Base-by-base conservation (phyloP, 1,140 invertebrate species). In the Meloidogyne chitwoodi region DNA sequence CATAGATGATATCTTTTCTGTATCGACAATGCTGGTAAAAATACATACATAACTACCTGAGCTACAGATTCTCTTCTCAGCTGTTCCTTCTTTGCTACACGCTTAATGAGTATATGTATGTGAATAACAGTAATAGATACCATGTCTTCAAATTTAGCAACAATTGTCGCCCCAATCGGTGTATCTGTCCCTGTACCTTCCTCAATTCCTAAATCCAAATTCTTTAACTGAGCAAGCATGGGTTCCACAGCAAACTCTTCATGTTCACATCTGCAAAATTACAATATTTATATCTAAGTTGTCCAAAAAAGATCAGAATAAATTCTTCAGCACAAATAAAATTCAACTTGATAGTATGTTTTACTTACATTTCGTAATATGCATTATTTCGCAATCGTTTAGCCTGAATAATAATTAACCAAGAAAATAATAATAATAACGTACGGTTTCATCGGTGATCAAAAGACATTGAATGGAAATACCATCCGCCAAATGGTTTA, bases 131-230 rank as follows among this genome's bases (percentile, higher is more conserved):
- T 19, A 11, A n/a, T 80, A 70, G 71, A 8, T 41, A 80, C 84
- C 84, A 86, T 86, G 62, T 86, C 84, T 61, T 86, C 84, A 77
- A 86, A 86, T 68, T 86, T 86, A 12, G 85, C 83, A n/a, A 79
- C 76, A 69, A 78, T 27, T 44, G 48, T 75, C 4, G 31, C 22
- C 14, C 78, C 44, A 61, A 26, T 61, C 19, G 44, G 44, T 48
- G 19, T 24, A 16, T 16, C 77, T 26, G 14, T n/a, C 26, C 76
- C 65, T 12, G 44, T 1, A 67, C 73, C 38, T 11, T 38, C 41
- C 63, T n/a, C 68, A 26, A 48, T 44, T 56, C 34, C 67, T 31
- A n/a, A 14, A 34, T 64, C 38, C 1, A 77, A 77, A 29, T 67
- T 81, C 44, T 87, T 80, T 24, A 87, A 81, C 2, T 72, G 34